Evolutionary conservation across 2,797 vertebrate species (phyloP).

Genomic region (Acanthurus leucopareius): DNA sequence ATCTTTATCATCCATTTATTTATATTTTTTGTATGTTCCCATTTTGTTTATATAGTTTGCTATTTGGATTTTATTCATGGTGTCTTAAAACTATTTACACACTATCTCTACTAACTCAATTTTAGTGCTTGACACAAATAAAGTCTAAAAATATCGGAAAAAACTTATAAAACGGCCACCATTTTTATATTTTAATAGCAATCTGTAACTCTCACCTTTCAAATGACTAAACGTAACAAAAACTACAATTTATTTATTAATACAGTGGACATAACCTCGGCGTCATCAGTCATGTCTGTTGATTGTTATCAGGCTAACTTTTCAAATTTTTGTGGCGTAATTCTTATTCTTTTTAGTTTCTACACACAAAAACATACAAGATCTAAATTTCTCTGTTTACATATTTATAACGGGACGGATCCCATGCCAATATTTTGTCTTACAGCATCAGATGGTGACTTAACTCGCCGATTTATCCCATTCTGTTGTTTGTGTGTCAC

Average conservation of each 20-base stretch:
- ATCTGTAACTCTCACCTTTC: too few species aligned
- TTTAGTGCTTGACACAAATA: too few species aligned
- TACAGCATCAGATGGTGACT: constrained; percentile 39
- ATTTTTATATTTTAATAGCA: not conserved
- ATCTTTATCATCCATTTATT: too few species aligned
- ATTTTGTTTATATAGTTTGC: too few species aligned
- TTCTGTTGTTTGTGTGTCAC: constrained; percentile 26
- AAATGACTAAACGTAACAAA: not conserved
- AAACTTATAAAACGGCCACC: not conserved
- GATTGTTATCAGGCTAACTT: not conserved
- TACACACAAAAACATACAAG: not conserved
- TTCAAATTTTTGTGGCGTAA: not conserved
- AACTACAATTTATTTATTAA: too few species aligned
- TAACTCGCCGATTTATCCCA: constrained; percentile 17
- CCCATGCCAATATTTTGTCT: constrained; percentile 1
- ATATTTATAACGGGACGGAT: constrained; percentile 21
- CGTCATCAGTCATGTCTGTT: not conserved
- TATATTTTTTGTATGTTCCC: too few species aligned
- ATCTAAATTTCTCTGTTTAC: not conserved
- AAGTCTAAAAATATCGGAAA: not conserved
- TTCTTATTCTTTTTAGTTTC: not conserved
- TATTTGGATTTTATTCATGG: too few species aligned
- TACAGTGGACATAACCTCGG: not conserved
- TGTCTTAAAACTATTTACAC: too few species aligned
- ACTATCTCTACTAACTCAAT: too few species aligned